phyloP scores from a whole-genome alignment of 2,888 invertebrate species.

The Apomyelois bistriatella region DNA sequence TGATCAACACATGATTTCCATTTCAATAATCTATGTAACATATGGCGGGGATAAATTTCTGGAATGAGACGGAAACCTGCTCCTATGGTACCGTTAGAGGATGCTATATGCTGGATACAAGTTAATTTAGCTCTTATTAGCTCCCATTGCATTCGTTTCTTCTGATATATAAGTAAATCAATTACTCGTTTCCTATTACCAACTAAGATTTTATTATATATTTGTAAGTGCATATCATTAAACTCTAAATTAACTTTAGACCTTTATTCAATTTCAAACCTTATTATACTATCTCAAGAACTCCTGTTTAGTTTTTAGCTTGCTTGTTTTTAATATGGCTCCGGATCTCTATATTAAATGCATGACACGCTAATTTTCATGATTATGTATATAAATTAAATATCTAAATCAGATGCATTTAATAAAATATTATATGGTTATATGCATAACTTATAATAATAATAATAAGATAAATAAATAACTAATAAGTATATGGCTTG shows the following conservation, averaged over 20 bases:
- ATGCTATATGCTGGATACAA: conserved; percentile 3
- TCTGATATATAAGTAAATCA: conserved; percentile 1
- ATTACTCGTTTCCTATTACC: not conserved
- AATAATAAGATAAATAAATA: too few species aligned
- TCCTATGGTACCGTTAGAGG: conserved; percentile 1
- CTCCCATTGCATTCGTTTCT: conserved; percentile 3
- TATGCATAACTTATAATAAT: too few species aligned
- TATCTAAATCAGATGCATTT: too few species aligned
- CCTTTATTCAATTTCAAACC: not conserved
- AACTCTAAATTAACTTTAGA: not conserved
- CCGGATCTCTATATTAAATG: too few species aligned
- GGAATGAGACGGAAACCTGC: not conserved
- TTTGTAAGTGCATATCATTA: not conserved
- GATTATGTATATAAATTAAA: too few species aligned
- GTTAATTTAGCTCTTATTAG: conserved; percentile 3
- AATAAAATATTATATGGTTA: too few species aligned
- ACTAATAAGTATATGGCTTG: too few species aligned
- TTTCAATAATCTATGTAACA: conserved; percentile 46
- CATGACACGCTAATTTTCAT: too few species aligned
- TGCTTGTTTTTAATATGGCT: too few species aligned
- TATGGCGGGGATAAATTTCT: conserved; percentile 24
- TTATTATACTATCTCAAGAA: too few species aligned
- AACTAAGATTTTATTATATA: not conserved
- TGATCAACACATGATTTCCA: conserved; percentile 45
- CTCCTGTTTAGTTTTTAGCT: too few species aligned